A percentile compares a stretch with the other conserved stretches of the same genome.
phyloP scores from a whole-genome alignment of 2,113 vertebrate species.

The Mesembrinibis cayennensis region DNA sequence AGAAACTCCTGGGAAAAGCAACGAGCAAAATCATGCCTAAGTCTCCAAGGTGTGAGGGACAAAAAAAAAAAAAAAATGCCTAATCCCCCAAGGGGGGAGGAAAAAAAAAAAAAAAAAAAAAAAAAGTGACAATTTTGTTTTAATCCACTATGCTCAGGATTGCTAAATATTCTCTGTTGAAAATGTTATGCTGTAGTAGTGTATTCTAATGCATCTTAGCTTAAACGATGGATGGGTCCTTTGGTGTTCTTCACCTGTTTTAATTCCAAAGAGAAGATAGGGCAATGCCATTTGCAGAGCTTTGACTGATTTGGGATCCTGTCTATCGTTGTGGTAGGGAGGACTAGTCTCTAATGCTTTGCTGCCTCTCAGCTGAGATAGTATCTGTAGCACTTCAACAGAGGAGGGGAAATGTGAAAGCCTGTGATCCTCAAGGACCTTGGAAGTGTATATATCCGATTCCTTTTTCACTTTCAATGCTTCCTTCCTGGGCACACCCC shows the following conservation, averaged over 20 bases:
- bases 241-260: not conserved
- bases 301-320: not conserved
- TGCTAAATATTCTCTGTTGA: not conserved
- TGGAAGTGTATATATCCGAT: not conserved
- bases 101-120: too few species aligned
- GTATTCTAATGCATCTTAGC: not conserved
- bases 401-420: not conserved
- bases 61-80: too few species aligned
- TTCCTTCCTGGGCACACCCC: not conserved
- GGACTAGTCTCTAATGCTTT: not conserved
- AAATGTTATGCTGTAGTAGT: not conserved
- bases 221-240: not conserved
- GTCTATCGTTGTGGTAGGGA: accelerated
- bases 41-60: not conserved
- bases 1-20: not conserved
- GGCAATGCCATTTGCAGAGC: not conserved
- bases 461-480: not conserved
- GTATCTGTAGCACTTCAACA: accelerated
- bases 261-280: not conserved
- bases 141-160: not conserved
- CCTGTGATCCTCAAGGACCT: not conserved
- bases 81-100: too few species aligned
- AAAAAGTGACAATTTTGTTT: not conserved
- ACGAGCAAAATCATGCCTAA: not conserved
- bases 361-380: not conserved